Conservation (phyloP, 2,888 invertebrate species). For the Drosophila emarginata region DNA sequence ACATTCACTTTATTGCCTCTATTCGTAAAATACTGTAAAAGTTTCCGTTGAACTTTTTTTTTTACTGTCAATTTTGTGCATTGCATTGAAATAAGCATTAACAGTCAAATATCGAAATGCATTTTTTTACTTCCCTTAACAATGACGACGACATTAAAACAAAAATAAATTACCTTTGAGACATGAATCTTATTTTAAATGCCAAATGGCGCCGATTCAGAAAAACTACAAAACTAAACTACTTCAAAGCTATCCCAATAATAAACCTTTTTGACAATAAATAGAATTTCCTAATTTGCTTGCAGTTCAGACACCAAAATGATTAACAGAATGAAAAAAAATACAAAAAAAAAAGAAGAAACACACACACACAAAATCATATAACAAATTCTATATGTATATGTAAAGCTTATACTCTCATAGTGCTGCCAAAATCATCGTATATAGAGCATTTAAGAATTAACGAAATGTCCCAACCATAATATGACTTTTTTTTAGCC, state of each 20-base stretch:
- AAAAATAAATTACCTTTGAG: no score
- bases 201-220: no score
- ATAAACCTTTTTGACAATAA: slow-evolving; percentile 2
- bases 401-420: slow-evolving; percentile 64
- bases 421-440: slow-evolving; percentile 67
- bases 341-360: neutral
- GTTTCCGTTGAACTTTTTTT: no score
- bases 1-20: no score
- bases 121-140: no score
- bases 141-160: no score
- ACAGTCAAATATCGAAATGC: no score
- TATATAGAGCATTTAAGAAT: slow-evolving; percentile 48
- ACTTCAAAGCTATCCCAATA: neutral
- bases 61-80: no score
- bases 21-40: no score
- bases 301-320: neutral
- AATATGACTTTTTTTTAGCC: slow-evolving; percentile 45
- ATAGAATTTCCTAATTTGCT: neutral
- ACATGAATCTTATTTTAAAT: no score
- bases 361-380: neutral
- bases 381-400: slow-evolving; percentile 17
- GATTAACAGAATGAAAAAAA: neutral
- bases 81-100: no score
- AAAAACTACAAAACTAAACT: neutral
- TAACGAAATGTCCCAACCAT: neutral